phyloP scores from a whole-genome alignment of 2,888 invertebrate genomes.

The Fissipunctia ypsillon region DNA sequence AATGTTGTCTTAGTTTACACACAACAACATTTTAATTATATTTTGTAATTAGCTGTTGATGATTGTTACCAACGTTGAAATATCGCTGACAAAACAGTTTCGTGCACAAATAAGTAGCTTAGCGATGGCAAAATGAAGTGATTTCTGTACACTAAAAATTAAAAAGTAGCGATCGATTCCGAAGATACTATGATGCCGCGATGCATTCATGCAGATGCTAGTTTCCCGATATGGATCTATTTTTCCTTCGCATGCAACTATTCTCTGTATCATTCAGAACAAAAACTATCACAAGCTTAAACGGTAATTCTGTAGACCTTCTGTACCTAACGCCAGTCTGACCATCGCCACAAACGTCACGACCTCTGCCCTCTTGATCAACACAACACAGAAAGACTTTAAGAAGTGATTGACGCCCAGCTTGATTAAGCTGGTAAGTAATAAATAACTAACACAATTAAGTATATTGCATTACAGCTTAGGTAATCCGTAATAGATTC shows the following conservation, averaged over 20 bases:
- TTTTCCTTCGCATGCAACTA: too few relatives aligned
- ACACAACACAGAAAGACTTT: constrained; percentile 48
- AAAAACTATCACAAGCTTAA: too few relatives aligned
- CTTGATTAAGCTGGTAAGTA: constrained; percentile 36
- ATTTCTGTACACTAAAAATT: too few relatives aligned
- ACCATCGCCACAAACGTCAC: background rate
- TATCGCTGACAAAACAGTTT: too few relatives aligned
- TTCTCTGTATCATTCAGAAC: too few relatives aligned
- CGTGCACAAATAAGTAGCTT: too few relatives aligned
- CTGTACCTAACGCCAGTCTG: constrained; percentile 3
- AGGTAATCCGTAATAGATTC: constrained; percentile 46
- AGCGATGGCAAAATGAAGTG: too few relatives aligned
- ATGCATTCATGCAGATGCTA: too few relatives aligned
- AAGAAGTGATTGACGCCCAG: constrained; percentile 36
- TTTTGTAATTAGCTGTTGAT: background rate
- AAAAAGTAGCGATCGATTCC: too few relatives aligned
- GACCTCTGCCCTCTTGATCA: constrained; percentile 57
- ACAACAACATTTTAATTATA: background rate
- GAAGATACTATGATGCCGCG: too few relatives aligned
- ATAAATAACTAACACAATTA: constrained; percentile 23
- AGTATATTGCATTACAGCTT: constrained; percentile 40
- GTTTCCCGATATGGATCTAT: too few relatives aligned
- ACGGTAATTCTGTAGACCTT: constrained; percentile 9
- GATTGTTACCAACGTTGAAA: too few relatives aligned
- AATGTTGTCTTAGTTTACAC: background rate